Evolutionary conservation across 2,797 vertebrate genomes (phyloP).

Genomic region (Oreortyx pictus): DNA sequence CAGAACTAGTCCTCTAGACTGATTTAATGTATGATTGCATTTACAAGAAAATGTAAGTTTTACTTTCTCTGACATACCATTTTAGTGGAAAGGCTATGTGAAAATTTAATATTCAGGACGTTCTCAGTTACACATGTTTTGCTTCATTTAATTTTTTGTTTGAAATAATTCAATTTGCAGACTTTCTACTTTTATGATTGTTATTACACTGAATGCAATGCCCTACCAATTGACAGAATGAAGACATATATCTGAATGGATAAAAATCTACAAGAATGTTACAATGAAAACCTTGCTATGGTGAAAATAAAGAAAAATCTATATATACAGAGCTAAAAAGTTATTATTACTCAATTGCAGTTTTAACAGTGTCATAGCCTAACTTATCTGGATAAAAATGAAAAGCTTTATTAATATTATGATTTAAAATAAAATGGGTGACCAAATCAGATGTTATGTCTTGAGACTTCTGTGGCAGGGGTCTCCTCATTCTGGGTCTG

Average conservation of each 20-base stretch:
- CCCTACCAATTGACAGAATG: background rate
- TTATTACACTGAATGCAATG: background rate
- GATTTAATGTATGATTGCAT: background rate
- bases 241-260: background rate
- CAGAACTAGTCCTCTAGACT: background rate
- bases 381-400: background rate
- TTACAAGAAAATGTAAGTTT: background rate
- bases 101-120: background rate
- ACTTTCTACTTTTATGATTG: background rate
- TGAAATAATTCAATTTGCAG: background rate
- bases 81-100: background rate
- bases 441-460: background rate
- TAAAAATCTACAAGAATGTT: background rate
- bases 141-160: background rate
- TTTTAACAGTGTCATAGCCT: background rate
- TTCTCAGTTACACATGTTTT: background rate
- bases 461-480: background rate
- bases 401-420: background rate
- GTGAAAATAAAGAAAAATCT: rapidly evolving
- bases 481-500: background rate
- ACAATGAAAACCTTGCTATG: background rate
- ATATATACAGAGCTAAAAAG: background rate
- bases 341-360: background rate
- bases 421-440: background rate
- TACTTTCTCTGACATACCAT: background rate